Evolutionary conservation across 2,888 invertebrate species (phyloP), one percentile per base, ranked within the genome.

Genomic region (Nymphalis polychloros): DNA sequence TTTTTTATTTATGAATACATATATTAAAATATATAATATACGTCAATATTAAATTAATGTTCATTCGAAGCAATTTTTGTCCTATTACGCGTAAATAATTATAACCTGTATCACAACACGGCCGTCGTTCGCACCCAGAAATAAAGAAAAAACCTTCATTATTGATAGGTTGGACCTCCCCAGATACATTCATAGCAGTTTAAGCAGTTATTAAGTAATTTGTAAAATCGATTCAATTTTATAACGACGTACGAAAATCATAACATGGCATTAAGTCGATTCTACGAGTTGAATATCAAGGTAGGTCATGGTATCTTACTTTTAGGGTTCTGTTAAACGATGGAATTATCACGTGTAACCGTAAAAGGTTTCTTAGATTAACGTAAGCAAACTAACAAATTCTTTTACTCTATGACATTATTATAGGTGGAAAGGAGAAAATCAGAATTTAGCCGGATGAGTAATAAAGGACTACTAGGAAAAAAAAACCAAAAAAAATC

Each of bases 221-320:
- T 73, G 68, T 71, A 60, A 72, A 69, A 72, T 74, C 70, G 74
- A 74, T 73, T 71, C 73, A 70, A 69, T 75, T 70, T 72, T 68
- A 60, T 68, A 71, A 68, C 65, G 68, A 68, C 46, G 52, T 64
- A 35, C 62, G 70, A 70, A 64, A 59, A 67, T 48, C 49, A 19
- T 48, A 64, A 41, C 55, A 17, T 63, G 19, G 19, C 63, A 61
- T 62, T 65, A 61, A 48, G 52, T 31, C 35, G 55, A 60, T 63
- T 57, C 57, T 64, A 61, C 70, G 8, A 67, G 47, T 59, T 55
- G 50, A 31, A 48, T 57, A 60, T 60, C 20, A 48, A 47, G 20
- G n/a, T 31, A 16, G 17, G 31, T 49, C 31, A 27, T 50, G 13
- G 20, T 20, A 20, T 20, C 19, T 19, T 55, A 17, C 53, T 31